Evolutionary conservation across 1,140 invertebrate species (phyloP), one percentile per base, ranked within the genome.

Genomic region (Drosophila hydei): DNA sequence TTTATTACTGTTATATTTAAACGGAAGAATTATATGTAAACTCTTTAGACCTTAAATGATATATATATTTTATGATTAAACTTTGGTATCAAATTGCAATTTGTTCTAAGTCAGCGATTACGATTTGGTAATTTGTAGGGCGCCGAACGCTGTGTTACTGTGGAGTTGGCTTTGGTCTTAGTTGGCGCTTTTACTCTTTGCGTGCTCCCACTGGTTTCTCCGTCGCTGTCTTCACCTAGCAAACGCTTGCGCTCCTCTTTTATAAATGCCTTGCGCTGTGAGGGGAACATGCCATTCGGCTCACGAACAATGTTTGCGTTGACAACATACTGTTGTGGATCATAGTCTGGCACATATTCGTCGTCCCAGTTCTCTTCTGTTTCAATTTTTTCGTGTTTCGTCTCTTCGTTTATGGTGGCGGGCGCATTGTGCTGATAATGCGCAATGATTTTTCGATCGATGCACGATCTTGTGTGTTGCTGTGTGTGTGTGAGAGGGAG

Each of bases 291-390:
- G 1, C 85, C 84, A 19, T 47, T 59, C 3, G 85, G 63, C n/a
- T 77, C 71, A 0, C 84, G 65, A 0, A 89, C 70, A 21, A 89
- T 60, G 4, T 89, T 84, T 1, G 77, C 80, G 4, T 1, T 48
- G 4, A 76, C 11, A 21, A 52, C 89, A 25, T 89, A 90, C 6
- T 19, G n/a, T 51, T 79, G 40, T 0, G 85, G 85, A 67, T 90
- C 36, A 9, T 89, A 89, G 7, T 74, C 83, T 1, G 61, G 58
- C 5, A 33, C 62, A 36, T 73, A 21, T 2, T 63, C 77, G 19
- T 90, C 63, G 36, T 89, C 85, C 85, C 85, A 89, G 50, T 89
- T 87, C 8, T 89, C 85, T 18, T 87, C 87, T 0, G 61, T 40
- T 30, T 76, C 78, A 8, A 89, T 88, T 43, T 67, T 87, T 0